Evolutionary conservation across 2,888 invertebrate genomes (phyloP).

Genomic region (Zygothrica quintamaculata): DNA sequence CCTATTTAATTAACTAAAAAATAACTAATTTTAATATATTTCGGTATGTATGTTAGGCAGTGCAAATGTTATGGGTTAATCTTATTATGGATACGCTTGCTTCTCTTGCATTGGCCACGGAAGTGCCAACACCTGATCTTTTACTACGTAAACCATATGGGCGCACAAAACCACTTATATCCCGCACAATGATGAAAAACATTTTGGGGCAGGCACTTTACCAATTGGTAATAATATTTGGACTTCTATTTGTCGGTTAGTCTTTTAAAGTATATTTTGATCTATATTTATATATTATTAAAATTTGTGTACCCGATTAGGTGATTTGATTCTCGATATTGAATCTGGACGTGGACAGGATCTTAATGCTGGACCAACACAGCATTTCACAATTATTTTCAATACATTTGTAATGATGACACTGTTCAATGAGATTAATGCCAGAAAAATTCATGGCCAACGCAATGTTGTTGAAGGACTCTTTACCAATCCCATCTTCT

Average conservation of each 20-base stretch:
- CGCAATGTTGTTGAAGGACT: slow-evolving; percentile 98
- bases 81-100: slow-evolving; percentile 99
- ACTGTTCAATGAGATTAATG: slow-evolving; percentile 99
- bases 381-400: slow-evolving; percentile 99
- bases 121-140: slow-evolving; percentile 97
- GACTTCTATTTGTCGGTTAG: slow-evolving; percentile 96
- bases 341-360: slow-evolving; percentile 93
- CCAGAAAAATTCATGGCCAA: slow-evolving; percentile 99
- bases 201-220: slow-evolving; percentile 99
- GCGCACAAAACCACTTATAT: slow-evolving; percentile 98
- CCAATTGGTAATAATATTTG: slow-evolving; percentile 97
- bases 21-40: not conserved
- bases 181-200: slow-evolving; percentile 99
- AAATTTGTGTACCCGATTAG: too few relatives aligned
- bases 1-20: too few relatives aligned
- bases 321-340: slow-evolving; percentile 95
- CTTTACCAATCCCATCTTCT: slow-evolving; percentile 99
- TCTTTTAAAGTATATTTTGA: too few relatives aligned
- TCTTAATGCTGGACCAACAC: slow-evolving; percentile 92
- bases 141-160: slow-evolving; percentile 98
- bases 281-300: too few relatives aligned
- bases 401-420: slow-evolving; percentile 99
- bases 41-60: slow-evolving; percentile 87
- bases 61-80: slow-evolving; percentile 99
- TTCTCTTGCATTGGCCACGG: slow-evolving; percentile 98